Evolutionary conservation across 2,888 invertebrate species (phyloP), one percentile per base, ranked within the genome.

Genomic region (Apotomis capreana): DNA sequence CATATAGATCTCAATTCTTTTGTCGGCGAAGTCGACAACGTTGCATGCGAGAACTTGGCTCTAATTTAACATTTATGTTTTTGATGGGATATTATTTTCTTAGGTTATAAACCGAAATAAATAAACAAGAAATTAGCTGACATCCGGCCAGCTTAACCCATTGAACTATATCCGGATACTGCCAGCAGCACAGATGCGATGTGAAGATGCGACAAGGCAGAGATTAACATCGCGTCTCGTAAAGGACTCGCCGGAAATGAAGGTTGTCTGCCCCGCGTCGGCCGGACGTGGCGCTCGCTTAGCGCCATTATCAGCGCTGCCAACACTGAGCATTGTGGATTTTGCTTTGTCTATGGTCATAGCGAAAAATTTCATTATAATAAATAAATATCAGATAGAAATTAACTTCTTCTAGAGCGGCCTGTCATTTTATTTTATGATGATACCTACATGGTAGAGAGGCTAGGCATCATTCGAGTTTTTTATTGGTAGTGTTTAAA

Each of bases 241-340:
- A 68, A 68, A 71, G 71, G 72, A 68, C 63, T 58, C 60, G 8
- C 68, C 55, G 70, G 72, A 72, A 72, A 72, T 72, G 72, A 63
- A 72, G 63, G 72, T 68, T 72, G 72, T 72, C 72, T 72, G 72
- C 54, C 63, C 63, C 72, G 57, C 58, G 58, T 51, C 46, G 72
- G 72, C 63, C 72, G 72, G 68, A 68, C 58, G 68, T 59, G 68
- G 58, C 46, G 68, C 57, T 63, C 72, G 72, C 72, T 68, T 72
- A 72, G 36, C 68, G 71, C 68, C 68, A 68, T 68, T 72, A 72
- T 68, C 72, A 72, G 68, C 40, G 52, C 58, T 59, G 72, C 68
- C 49, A 37, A 59, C 58, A 26, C 26, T 26, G 4, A 54, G 70
- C 61, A 63, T 68, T 68, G 68, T 62, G 63, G 63, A 68, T 54